Percentiles rank a stretch among this genome's conserved stretches.
phyloP scores from a whole-genome alignment of 2,797 vertebrate genomes.

The Pangasius larnaudii region DNA sequence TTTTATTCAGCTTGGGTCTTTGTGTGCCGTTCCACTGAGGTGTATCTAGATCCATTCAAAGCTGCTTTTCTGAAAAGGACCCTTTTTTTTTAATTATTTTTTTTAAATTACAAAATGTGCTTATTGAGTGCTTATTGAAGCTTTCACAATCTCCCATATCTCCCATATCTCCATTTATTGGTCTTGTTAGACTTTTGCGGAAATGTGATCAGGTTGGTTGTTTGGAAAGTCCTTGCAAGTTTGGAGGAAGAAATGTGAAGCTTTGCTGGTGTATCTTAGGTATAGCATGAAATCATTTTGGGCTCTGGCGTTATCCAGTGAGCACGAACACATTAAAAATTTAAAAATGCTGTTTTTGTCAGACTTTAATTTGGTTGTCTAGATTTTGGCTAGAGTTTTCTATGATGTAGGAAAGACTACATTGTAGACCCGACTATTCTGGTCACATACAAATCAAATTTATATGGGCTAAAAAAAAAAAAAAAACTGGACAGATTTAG shows the following conservation, averaged over 20 bases:
- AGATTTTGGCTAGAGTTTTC: background rate
- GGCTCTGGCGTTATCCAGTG: background rate
- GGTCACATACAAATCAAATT: background rate
- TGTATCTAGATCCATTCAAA: background rate
- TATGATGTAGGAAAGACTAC: background rate
- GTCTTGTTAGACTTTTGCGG: background rate
- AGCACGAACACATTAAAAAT: background rate
- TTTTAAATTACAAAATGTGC: background rate
- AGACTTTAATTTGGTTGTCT: background rate
- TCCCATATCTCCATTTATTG: background rate
- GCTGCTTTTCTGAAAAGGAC: background rate
- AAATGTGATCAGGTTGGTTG: background rate
- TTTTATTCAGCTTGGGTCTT: constrained; percentile 15
- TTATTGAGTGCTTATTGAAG: background rate
- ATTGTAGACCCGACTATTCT: background rate
- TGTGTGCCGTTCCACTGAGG: background rate
- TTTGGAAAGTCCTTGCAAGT: background rate
- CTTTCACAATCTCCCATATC: background rate
- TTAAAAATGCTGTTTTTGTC: background rate
- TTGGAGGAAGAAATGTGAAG: background rate
- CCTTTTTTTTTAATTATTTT: no score
- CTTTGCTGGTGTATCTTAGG: background rate
- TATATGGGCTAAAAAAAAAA: background rate
- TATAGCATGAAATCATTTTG: background rate
- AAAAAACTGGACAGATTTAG: background rate